Evolutionary conservation across 2,113 vertebrate species (phyloP), one percentile per base, ranked within the genome.

Genomic region (Chloropsis hardwickii): DNA sequence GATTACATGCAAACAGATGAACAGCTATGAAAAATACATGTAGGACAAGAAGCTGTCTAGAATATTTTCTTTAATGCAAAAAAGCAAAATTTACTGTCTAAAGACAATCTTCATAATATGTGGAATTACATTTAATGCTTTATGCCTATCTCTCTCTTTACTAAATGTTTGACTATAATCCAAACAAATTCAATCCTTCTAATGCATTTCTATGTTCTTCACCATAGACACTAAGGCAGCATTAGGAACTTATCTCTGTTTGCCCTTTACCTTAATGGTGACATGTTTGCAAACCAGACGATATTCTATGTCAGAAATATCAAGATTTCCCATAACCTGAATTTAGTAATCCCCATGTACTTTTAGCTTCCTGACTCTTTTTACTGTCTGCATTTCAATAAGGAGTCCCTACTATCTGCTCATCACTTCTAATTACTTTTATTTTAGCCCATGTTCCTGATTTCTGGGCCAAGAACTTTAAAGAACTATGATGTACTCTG

Each of bases 341-440:
- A 93, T 95, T 88, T 81, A 92, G 90, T 88, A 86, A 84, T 37
- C 33, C 65, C 24, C 24, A 5, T 42, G 65, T 79, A 76, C 88
- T 95, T 95, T 92, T 44, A 90, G 88, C 78, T 96, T 94, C 87
- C 84, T 92, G 95, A 93, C 57, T 95, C 71, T 88, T 90, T 86
- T 70, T 82, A 57, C 85, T 82, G 83, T 81, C 94, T 97, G 57
- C 66, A 70, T 89, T 83, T 95, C 94, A 89, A 81, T 77, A 90
- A 88, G 95, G 91, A 95, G 90, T 93, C 93, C 44, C 84, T 60
- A 74, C 88, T 90, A 94, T 94, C 93, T 94, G 65, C 86, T 96
- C 79, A 91, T 97, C 94, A 74, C 48, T 94, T 74, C 92, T 97
- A 95, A 96, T 96, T 96, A 95, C 92, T 97, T 97, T 96, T 97